Base-by-base conservation (phyloP, 2,797 vertebrate genomes). In the Sebastes nivosus region DNA sequence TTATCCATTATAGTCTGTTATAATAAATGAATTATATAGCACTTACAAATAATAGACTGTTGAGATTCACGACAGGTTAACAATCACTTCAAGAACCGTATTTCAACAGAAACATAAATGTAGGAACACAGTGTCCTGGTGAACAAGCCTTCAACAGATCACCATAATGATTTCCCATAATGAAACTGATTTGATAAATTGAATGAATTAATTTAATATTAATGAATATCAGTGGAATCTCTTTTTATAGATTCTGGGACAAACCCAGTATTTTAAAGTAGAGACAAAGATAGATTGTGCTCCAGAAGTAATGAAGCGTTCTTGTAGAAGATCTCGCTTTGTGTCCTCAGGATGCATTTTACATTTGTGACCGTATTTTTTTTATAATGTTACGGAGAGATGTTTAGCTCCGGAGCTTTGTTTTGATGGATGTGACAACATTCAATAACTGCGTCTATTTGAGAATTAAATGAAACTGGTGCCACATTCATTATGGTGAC, bases 351-450 rank as follows among this genome's bases (percentile, higher is more conserved):
- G 60, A 67, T 76, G 50, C 57, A 66, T 72, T 68, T 25, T 58
- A 36, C 60, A 84, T 68, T 24, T 61, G 29, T 75, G 74, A 32
- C 8, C 8, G 8, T 42, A 42, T 42, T 64, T 68, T 82, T 55
- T 69, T 71, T 46, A 29, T 59, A 20, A 71, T 70, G 16, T 76
- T 63, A 73, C 38, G 10, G 64, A 67, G 50, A 67, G 57, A 64
- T 29, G 32, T 68, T 38, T 27, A 58, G 12, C 38, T 52, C 50
- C 24, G 1, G 18, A 55, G 25, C 58, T 64, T 75, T 83, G 69
- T 61, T 84, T 79, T 83, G 82, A 90, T 83, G 66, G 72, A 85
- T 81, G 82, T 52, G 58, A 66, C 57, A 75, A 80, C 27, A 72
- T 66, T 71, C 4, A 2, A 66, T 42, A 57, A 68, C 29, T 3